Percentiles rank a stretch among this genome's conserved stretches.
Evolutionary conservation across 2,797 vertebrate species (phyloP).

Genomic region (Gadopsis bispinosus): DNA sequence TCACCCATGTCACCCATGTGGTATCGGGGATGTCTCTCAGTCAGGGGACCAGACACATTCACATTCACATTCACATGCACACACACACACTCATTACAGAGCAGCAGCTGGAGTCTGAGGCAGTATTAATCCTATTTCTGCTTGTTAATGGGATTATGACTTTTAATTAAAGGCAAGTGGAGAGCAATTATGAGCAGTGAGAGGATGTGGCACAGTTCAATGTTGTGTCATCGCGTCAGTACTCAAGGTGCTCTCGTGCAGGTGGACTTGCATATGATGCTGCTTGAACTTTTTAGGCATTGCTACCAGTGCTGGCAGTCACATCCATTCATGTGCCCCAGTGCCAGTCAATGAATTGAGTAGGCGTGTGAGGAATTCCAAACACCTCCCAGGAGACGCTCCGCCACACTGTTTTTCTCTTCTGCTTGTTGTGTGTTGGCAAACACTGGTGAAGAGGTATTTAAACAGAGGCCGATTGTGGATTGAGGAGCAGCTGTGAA

Average conservation of each 20-base stretch:
- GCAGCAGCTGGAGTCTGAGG: conserved; percentile 81
- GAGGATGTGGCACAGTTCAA: conserved; percentile 79
- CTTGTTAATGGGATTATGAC: conserved; percentile 87
- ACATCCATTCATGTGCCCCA: conserved; percentile 2
- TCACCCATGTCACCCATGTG: conserved; percentile 65
- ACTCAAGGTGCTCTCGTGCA: conserved; percentile 64
- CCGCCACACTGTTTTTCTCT: not conserved
- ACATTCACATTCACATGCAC: conserved; percentile 16
- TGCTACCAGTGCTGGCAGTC: conserved; percentile 7
- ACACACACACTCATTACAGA: conserved; percentile 63
- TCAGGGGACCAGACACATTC: conserved; percentile 64
- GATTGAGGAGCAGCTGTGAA: conserved; percentile 36
- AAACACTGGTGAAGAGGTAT: conserved; percentile 16
- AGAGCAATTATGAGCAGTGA: conserved; percentile 83
- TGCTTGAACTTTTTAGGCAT: conserved; percentile 1
- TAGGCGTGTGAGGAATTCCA: conserved; percentile 37
- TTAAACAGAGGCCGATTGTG: conserved; percentile 30
- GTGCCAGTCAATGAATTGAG: conserved; percentile 29
- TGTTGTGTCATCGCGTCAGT: conserved; percentile 62
- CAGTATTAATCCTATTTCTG: conserved; percentile 86
- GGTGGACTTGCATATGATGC: conserved; percentile 39
- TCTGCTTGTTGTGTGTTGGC: conserved; percentile 31
- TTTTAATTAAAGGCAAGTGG: conserved; percentile 86
- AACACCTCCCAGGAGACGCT: conserved; percentile 23
- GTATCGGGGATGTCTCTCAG: conserved; percentile 71